Percentiles rank a stretch among this genome's conserved stretches.
Evolutionary conservation across 2,888 invertebrate species (phyloP).

Genomic region (Mimachlamys varia): DNA sequence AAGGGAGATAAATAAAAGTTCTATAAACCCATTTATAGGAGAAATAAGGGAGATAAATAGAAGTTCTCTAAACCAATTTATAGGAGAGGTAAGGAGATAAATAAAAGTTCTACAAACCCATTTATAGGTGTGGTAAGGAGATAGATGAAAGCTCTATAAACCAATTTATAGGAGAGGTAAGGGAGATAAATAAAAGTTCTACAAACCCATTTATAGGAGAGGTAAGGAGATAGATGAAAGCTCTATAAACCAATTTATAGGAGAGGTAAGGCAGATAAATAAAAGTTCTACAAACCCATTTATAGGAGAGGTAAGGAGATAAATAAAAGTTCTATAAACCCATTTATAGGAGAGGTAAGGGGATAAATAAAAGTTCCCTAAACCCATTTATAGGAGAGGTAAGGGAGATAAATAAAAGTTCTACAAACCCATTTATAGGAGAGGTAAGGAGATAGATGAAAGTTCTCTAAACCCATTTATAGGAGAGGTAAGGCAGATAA

Average conservation of each 20-base stretch:
- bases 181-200: too few species aligned
- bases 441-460: too few species aligned
- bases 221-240: background rate
- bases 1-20: too few species aligned
- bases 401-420: background rate
- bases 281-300: background rate
- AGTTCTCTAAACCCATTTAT: background rate
- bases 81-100: too few species aligned
- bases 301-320: background rate
- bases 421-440: too few species aligned
- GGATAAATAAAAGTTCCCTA: background rate
- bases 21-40: background rate
- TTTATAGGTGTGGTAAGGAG: background rate
- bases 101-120: background rate
- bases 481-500: background rate
- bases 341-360: too few species aligned
- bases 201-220: background rate
- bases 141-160: too few species aligned
- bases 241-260: too few species aligned
- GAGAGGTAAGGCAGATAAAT: too few species aligned
- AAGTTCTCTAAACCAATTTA: too few species aligned
- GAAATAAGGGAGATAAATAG: background rate
- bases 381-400: slow-evolving; percentile 11
- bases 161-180: too few species aligned
- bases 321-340: background rate